Base-by-base conservation (phyloP, 2,888 invertebrate species). In the Parnassius glacialis region DNA sequence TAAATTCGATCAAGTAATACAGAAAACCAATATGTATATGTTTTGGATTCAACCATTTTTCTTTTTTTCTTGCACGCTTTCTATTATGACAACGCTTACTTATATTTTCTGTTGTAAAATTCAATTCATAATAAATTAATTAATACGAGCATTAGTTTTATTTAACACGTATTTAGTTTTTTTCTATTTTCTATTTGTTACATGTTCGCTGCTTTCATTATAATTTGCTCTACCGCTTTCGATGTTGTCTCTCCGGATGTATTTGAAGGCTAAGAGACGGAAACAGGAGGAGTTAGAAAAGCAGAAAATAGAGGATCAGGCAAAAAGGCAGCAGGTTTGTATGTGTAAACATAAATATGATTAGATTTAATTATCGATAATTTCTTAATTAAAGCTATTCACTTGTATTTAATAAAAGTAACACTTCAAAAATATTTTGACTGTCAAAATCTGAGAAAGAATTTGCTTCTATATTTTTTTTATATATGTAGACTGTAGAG, bases 231-330 rank as follows among this genome's bases (percentile, higher is more conserved):
- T 84, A 83, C 78, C 85, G 92, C 93, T 92, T 92, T 90, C 89
- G 90, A 87, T 92, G 87, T 90, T 90, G 83, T 86, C 80, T 81
- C 79, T 76, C 86, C 90, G 74, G 70, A 70, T 76, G 70, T 87
- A 78, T 69, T 68, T 78, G 80, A 93, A 97, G 96, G 96, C 96
- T 84, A 95, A 96, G 81, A 94, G 95, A 86, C 95, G 95, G 87
- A 95, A 95, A 67, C 96, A 97, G 80, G 97, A 97, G 89, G 96
- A 97, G 82, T 84, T 95, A 75, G 97, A 97, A 85, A 96, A 95
- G 79, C 95, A 95, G 81, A 95, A 95, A 81, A 94, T 95, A 69
- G 96, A 97, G 87, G 97, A 97, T 70, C 95, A 96, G 75, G 93
- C 95, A 71, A 94, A 96, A 75, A 96, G 95, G 83, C 96, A 96